These are phyloP conservation scores for Hycleus phaleratus DNA, from an alignment of 1,140 invertebrate species.

Conservation along the genomic window DNA sequence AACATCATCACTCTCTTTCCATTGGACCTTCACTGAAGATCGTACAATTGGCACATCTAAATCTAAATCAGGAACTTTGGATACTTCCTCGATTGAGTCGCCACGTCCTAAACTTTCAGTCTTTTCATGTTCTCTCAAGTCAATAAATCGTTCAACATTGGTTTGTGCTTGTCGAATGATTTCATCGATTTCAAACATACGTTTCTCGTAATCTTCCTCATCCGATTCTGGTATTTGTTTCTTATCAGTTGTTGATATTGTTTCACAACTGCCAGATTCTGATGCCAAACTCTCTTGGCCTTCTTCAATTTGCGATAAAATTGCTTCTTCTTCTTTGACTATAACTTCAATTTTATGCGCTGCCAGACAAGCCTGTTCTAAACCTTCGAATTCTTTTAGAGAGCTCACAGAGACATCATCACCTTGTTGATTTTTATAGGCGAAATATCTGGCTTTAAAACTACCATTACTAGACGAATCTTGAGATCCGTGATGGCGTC, in stretches of 20 bases:
- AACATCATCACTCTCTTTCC: conserved; percentile 42
- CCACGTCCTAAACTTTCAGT: conserved; percentile 44
- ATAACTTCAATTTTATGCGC: conserved; percentile 72
- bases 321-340: conserved; percentile 77
- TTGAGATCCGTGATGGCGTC: conserved; percentile 56
- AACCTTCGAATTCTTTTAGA: conserved; percentile 87
- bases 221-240: conserved; percentile 42
- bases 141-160: conserved; percentile 59
- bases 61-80: conserved; percentile 44
- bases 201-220: conserved; percentile 58
- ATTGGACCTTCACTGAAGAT: conserved; percentile 32
- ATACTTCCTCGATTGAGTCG: conserved; percentile 46
- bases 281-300: conserved; percentile 56
- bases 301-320: conserved; percentile 66
- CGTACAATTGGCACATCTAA: conserved; percentile 39
- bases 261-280: conserved; percentile 61
- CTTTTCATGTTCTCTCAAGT: conserved; percentile 45
- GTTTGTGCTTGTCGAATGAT: conserved; percentile 63
- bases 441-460: conserved; percentile 54
- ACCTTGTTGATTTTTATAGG: conserved; percentile 63
- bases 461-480: conserved; percentile 71
- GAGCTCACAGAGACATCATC: conserved; percentile 89
- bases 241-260: conserved; percentile 51
- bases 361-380: conserved; percentile 82
- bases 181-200: conserved; percentile 66